A percentile compares a stretch with the other conserved stretches of the same genome.
phyloP scores from a whole-genome alignment of 2,797 vertebrate genomes.

The Galaxias olidus region DNA sequence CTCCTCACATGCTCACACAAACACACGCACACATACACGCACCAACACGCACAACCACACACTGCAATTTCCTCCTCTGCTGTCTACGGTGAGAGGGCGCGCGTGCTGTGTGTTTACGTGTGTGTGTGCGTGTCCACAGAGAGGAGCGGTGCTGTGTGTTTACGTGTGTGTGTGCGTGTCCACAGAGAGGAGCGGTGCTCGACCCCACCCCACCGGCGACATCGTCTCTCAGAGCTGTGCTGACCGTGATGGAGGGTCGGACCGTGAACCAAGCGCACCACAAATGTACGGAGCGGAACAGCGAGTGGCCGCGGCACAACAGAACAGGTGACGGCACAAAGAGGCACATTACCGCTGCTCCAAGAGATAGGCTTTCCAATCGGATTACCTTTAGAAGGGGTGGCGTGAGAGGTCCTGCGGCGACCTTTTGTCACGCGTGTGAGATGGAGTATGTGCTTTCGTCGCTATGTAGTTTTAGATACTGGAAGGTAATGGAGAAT shows the following conservation, averaged over 20 bases:
- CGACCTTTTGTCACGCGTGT: not conserved
- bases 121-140: conserved; percentile 53
- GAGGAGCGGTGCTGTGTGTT: conserved; percentile 13
- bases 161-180: conserved; percentile 37
- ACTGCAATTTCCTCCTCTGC: too few species aligned
- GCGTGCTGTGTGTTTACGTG: not conserved
- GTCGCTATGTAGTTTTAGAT: too few species aligned
- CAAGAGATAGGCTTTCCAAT: conserved; percentile 9
- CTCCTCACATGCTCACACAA: not conserved
- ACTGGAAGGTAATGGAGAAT: too few species aligned
- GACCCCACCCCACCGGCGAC: conserved; percentile 51
- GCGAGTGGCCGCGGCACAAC: conserved; percentile 52
- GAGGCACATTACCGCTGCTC: conserved; percentile 3
- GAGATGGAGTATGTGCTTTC: too few species aligned
- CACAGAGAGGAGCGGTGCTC: conserved; percentile 42
- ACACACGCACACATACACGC: not conserved
- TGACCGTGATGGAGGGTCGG: conserved; percentile 47
- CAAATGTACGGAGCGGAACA: conserved; percentile 66
- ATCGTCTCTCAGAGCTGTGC: conserved; percentile 56
- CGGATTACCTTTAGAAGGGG: conserved; percentile 27
- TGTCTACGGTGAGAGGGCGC: not conserved
- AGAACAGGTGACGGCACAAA: conserved; percentile 71
- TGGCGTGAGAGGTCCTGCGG: too few species aligned
- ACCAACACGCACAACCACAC: not conserved
- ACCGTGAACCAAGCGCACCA: conserved; percentile 60